phyloP scores from a whole-genome alignment of 2,113 vertebrate species.

The Oncorhynchus nerka region DNA sequence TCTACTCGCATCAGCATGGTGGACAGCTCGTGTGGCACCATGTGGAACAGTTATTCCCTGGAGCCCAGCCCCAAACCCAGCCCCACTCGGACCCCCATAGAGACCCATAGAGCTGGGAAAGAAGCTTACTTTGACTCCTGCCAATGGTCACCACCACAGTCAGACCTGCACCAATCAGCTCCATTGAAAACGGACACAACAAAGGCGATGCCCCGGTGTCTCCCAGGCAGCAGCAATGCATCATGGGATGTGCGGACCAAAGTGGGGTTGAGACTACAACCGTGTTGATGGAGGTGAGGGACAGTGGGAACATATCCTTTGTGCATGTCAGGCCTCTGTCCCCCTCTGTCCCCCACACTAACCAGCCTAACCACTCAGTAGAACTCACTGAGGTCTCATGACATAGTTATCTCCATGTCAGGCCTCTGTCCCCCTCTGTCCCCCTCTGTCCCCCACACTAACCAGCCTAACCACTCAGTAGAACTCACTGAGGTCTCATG shows the following conservation, averaged over 20 bases:
- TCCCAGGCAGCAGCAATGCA: constrained; percentile 20
- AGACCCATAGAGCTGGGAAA: constrained; percentile 7
- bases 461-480: too few relatives aligned
- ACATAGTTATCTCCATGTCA: too few relatives aligned
- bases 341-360: too few relatives aligned
- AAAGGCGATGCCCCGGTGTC: constrained; percentile 35
- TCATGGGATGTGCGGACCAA: constrained; percentile 22
- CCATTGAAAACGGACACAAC: constrained; percentile 67
- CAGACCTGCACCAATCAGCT: constrained; percentile 44
- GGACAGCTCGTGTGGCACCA: constrained; percentile 68
- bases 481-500: too few relatives aligned
- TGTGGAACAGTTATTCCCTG: constrained; percentile 68
- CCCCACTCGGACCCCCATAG: constrained; percentile 19
- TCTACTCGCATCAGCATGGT: constrained; percentile 52
- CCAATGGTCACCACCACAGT: constrained; percentile 28
- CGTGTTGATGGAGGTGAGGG: constrained; percentile 46
- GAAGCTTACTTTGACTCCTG: constrained; percentile 15
- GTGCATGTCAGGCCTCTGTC: constrained; percentile 43
- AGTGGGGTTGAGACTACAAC: constrained; percentile 18
- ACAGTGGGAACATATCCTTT: constrained; percentile 45
- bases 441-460: too few relatives aligned
- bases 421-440: too few relatives aligned
- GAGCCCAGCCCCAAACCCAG: constrained; percentile 58
- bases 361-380: too few relatives aligned
- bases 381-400: too few relatives aligned